Conservation (phyloP, 2,797 vertebrate species). For the Smutsia temminckii region DNA sequence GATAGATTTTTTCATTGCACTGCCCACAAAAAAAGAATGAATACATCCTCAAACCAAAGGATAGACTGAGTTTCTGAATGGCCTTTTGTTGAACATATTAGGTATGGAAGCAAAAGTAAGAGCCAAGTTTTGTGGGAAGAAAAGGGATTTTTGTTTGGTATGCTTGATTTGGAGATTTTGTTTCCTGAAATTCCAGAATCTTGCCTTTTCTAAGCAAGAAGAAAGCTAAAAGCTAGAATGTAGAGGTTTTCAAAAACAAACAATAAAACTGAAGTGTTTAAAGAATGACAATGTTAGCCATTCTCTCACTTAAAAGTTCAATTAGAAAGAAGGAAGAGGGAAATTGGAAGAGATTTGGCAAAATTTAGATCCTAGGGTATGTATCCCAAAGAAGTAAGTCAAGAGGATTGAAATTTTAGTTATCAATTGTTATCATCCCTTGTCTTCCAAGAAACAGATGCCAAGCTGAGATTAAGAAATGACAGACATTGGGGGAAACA, state of each 20-base stretch:
- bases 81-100: neutral
- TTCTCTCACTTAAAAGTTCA: conserved; percentile 2
- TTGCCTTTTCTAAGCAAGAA: conserved; percentile 41
- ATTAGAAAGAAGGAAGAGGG: neutral
- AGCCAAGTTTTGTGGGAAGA: neutral
- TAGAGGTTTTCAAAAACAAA: conserved; percentile 52
- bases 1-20: neutral
- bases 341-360: neutral
- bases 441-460: neutral
- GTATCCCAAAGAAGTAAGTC: neutral
- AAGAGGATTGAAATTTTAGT: neutral
- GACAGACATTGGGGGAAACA: neutral
- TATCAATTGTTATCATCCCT: neutral
- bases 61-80: conserved; percentile 44
- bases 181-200: conserved; percentile 29
- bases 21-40: neutral
- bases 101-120: neutral
- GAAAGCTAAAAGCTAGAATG: conserved; percentile 19
- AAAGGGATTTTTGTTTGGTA: conserved; percentile 42
- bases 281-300: conserved; percentile 25
- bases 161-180: conserved; percentile 38
- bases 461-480: neutral
- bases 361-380: neutral
- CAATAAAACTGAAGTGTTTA: conserved; percentile 37
- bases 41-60: neutral